phyloP scores from a whole-genome alignment of 1,140 invertebrate species.

The Trachelipus rathkii region DNA sequence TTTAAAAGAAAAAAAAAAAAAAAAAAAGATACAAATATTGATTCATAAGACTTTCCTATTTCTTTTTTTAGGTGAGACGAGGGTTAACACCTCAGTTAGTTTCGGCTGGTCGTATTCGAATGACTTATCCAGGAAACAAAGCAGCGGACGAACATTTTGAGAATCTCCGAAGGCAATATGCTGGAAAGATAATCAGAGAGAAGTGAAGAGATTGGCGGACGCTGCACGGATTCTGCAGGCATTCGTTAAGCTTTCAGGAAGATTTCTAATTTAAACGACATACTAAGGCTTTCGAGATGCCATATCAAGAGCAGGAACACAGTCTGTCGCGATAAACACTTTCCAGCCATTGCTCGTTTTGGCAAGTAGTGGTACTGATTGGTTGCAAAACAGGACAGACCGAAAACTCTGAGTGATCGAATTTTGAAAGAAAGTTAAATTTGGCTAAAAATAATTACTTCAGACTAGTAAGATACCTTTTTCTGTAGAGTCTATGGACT shows the following conservation, averaged over 20 bases:
- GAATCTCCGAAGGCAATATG: slow-evolving; percentile 89
- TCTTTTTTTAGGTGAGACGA: slow-evolving; percentile 67
- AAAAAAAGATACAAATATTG: too few relatives aligned
- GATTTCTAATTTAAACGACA: slow-evolving; percentile 92
- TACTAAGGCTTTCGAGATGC: slow-evolving; percentile 89
- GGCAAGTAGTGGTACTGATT: slow-evolving; percentile 91
- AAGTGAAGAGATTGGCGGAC: slow-evolving; percentile 87
- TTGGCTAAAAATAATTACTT: slow-evolving; percentile 72
- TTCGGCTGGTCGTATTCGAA: slow-evolving; percentile 89
- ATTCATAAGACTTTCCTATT: slow-evolving; percentile 3
- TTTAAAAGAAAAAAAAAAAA: too few relatives aligned
- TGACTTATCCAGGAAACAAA: slow-evolving; percentile 83
- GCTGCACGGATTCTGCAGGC: slow-evolving; percentile 93
- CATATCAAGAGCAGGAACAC: slow-evolving; percentile 76
- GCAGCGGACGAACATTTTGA: slow-evolving; percentile 96
- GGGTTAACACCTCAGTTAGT: slow-evolving; percentile 95
- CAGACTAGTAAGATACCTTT: slow-evolving; percentile 64
- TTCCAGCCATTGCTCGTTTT: slow-evolving; percentile 85
- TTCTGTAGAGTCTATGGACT: too few relatives aligned
- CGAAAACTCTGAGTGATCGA: slow-evolving; percentile 94
- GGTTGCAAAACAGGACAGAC: slow-evolving; percentile 93
- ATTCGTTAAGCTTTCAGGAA: slow-evolving; percentile 80
- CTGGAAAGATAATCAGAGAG: slow-evolving; percentile 84
- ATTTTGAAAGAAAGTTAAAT: slow-evolving; percentile 81
- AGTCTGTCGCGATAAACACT: slow-evolving; percentile 88